Evolutionary conservation across 2,888 invertebrate genomes (phyloP).

Genomic region (Eulithis testata): DNA sequence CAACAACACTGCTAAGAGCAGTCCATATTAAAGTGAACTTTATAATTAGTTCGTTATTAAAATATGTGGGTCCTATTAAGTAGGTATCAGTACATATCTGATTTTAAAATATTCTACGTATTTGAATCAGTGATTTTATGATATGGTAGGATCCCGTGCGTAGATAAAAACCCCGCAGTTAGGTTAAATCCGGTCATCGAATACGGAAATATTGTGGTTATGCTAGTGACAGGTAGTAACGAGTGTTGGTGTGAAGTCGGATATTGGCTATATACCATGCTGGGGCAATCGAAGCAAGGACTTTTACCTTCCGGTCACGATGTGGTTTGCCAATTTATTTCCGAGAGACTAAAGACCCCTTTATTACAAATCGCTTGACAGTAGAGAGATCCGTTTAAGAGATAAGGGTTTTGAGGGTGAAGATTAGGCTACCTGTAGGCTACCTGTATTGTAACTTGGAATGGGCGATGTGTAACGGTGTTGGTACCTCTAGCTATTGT

Average conservation of each 20-base stretch:
- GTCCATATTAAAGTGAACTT: slow-evolving; percentile 41
- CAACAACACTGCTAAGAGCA: slow-evolving; percentile 35
- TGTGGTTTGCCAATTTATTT: slow-evolving; percentile 54
- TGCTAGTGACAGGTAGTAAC: background rate
- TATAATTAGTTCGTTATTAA: slow-evolving; percentile 35
- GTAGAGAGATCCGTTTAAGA: slow-evolving; percentile 50
- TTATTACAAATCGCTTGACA: slow-evolving; percentile 51
- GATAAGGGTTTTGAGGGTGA: slow-evolving; percentile 45
- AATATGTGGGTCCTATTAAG: background rate
- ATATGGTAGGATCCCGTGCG: too few species aligned
- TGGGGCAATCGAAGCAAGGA: slow-evolving; percentile 51
- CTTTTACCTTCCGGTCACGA: slow-evolving; percentile 66
- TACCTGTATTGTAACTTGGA: background rate
- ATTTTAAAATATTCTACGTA: too few species aligned
- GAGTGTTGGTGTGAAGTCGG: slow-evolving; percentile 28
- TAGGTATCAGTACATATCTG: too few species aligned
- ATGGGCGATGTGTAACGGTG: too few species aligned
- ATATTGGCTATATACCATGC: slow-evolving; percentile 22
- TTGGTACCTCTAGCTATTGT: too few species aligned
- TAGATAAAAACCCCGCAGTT: background rate
- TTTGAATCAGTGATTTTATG: too few species aligned
- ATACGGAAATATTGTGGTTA: slow-evolving; percentile 25
- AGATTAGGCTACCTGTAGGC: too few species aligned
- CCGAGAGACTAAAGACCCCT: slow-evolving; percentile 50
- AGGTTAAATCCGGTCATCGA: slow-evolving; percentile 1